These are phyloP conservation scores for Leuciscus idus DNA, from an alignment of 2,113 vertebrate genomes.

Conservation along the genomic window DNA sequence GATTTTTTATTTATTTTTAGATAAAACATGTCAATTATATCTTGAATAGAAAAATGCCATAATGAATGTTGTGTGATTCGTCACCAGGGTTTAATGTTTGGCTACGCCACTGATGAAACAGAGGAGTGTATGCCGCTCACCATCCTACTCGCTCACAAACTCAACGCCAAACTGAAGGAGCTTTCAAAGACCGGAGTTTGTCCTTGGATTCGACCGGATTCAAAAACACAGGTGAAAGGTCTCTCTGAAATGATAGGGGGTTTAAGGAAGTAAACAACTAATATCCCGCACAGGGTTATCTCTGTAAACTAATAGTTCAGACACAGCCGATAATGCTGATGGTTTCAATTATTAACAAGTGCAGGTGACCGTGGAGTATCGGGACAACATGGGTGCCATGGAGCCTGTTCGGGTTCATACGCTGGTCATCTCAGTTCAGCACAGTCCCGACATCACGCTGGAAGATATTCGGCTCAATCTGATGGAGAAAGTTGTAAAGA, in stretches of 20 bases:
- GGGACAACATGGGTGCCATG: conserved; percentile 72
- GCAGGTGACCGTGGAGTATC: conserved; percentile 78
- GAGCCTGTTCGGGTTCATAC: conserved; percentile 77
- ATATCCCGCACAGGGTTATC: background rate
- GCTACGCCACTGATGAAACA: conserved; percentile 79
- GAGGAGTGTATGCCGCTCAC: conserved; percentile 79
- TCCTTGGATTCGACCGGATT: conserved; percentile 77
- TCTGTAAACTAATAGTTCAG: background rate
- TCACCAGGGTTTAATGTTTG: conserved; percentile 78
- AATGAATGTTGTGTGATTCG: background rate
- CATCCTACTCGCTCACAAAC: conserved; percentile 74
- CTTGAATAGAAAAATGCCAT: background rate
- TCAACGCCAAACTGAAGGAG: conserved; percentile 74
- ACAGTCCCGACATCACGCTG: conserved; percentile 67
- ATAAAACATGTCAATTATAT: background rate
- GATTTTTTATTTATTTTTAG: too few species aligned
- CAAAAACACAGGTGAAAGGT: conserved; percentile 73
- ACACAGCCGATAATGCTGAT: background rate
- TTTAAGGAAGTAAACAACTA: background rate
- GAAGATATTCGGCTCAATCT: conserved; percentile 68
- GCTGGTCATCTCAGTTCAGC: conserved; percentile 78
- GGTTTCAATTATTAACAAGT: conserved; percentile 19
- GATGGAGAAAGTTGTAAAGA: conserved; percentile 76
- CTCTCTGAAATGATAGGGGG: background rate
- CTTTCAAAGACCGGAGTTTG: conserved; percentile 70